Base-by-base conservation (phyloP, 1,140 invertebrate genomes). In the Pseudomyrmex dendroicus region DNA sequence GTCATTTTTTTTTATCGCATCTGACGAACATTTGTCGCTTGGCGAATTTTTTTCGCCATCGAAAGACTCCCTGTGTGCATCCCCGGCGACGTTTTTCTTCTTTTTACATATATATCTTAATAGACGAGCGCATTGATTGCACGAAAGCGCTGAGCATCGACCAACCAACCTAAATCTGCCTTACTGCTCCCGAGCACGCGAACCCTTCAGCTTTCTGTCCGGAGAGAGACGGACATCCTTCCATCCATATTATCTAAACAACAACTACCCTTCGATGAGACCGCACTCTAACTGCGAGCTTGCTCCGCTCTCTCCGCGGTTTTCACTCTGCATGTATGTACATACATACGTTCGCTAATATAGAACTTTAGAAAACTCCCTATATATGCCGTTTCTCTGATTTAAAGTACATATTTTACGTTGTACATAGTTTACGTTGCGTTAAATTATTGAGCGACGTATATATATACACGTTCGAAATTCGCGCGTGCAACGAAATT, bases 161-260 rank as follows among this genome's bases (percentile, higher is more conserved):
- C 85, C 84, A 89, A 82, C 88, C 89, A 92, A 91, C 90, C 89
- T 88, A 92, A 91, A 92, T 91, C 87, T 88, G 76, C 83, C 74
- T 91, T 73, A 92, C 82, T 90, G 86, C 87, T 72, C 62, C 66
- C 22, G 46, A 84, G 76, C 91, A 92, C 90, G 89, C 90, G 54
- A 89, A 89, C 63, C 84, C 82, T 91, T 86, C 78, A 87, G 70
- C 88, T 50, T 83, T 73, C 68, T 54, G 59, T 52, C 62, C 35
- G 35, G 35, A 35, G 35, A 35, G 52, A 63, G 61, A 78, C 88
- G 44, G 82, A 77, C 76, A 54, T 83, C 67, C 63, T 68, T 84
- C 83, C 52, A 61, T 63, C 54, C 48, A 84, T 80, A 82, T 88
- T 90, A 89, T 90, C 86, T 91, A 86, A 89, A 89, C 84, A 90